Evolutionary conservation across 2,888 invertebrate species (phyloP).

Genomic region (Papilio protenor): DNA sequence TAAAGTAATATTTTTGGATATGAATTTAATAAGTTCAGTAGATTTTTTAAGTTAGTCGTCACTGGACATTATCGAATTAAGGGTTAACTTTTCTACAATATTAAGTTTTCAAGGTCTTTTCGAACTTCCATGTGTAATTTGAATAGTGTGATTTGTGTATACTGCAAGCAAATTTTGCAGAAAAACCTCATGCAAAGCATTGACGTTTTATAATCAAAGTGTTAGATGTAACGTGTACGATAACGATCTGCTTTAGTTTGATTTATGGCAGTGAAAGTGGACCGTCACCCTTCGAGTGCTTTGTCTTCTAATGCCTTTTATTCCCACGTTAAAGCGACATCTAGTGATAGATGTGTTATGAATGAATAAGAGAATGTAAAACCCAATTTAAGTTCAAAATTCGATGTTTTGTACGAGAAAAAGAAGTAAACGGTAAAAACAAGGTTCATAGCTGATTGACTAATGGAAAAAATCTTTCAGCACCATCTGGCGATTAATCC

Average conservation of each 20-base stretch:
- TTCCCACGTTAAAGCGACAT: background rate
- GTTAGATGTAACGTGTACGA: background rate
- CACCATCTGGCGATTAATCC: background rate
- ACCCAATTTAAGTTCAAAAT: background rate
- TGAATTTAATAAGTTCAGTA: too few species aligned
- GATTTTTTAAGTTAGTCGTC: too few species aligned
- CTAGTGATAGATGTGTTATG: background rate
- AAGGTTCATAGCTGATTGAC: too few species aligned
- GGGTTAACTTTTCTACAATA: too few species aligned
- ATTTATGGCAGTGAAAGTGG: background rate
- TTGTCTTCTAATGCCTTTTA: constrained; percentile 18
- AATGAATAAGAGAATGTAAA: background rate
- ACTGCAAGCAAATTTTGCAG: too few species aligned
- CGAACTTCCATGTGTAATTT: too few species aligned
- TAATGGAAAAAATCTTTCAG: background rate
- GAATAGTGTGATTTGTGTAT: too few species aligned
- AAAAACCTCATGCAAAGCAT: background rate
- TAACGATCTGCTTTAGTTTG: constrained; percentile 17
- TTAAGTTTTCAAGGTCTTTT: too few species aligned
- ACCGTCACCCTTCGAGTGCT: background rate
- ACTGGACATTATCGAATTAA: too few species aligned
- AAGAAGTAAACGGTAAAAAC: too few species aligned
- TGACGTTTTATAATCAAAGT: background rate
- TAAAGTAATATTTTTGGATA: too few species aligned
- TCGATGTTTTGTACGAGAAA: too few species aligned